Percentiles rank a stretch among this genome's conserved stretches.
These are phyloP conservation scores for Talpa occidentalis DNA, from an alignment of 2,113 vertebrate species.

Conservation along the genomic window DNA sequence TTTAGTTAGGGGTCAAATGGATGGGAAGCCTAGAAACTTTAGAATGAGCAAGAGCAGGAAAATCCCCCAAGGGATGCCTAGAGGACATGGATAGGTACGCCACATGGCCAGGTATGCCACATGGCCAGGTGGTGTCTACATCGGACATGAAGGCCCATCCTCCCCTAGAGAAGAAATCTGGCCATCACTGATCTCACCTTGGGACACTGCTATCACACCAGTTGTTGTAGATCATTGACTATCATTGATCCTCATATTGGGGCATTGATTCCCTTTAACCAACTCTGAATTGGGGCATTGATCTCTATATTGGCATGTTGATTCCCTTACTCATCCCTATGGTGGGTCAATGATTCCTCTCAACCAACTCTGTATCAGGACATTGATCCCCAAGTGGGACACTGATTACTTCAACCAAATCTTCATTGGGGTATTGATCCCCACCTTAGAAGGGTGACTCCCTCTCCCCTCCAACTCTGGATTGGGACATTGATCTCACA, in stretches of 20 bases:
- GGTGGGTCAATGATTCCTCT: slow-evolving; percentile 40
- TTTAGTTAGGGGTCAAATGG: background rate
- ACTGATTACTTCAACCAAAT: slow-evolving; percentile 53
- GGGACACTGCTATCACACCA: background rate
- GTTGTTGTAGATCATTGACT: background rate
- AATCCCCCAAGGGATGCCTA: background rate
- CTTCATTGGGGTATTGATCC: slow-evolving; percentile 65
- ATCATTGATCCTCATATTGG: slow-evolving; percentile 58
- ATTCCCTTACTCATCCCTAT: slow-evolving; percentile 25
- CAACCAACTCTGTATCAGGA: slow-evolving; percentile 43
- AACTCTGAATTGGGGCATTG: slow-evolving; percentile 34
- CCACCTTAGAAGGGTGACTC: slow-evolving; percentile 42
- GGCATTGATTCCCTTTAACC: slow-evolving; percentile 55
- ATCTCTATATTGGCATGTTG: slow-evolving; percentile 40
- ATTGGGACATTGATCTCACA: slow-evolving; percentile 56
- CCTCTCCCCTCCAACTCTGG: slow-evolving; percentile 33
- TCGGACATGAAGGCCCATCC: background rate
- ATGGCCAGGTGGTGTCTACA: background rate
- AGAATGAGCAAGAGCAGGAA: background rate
- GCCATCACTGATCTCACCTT: background rate
- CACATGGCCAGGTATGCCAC: background rate
- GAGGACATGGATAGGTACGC: background rate
- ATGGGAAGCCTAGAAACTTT: background rate
- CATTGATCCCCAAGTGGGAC: slow-evolving; percentile 58
- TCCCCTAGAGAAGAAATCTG: background rate